These are phyloP conservation scores for Artibeus lituratus DNA, from an alignment of 2,797 vertebrate genomes.

Conservation along the genomic window DNA sequence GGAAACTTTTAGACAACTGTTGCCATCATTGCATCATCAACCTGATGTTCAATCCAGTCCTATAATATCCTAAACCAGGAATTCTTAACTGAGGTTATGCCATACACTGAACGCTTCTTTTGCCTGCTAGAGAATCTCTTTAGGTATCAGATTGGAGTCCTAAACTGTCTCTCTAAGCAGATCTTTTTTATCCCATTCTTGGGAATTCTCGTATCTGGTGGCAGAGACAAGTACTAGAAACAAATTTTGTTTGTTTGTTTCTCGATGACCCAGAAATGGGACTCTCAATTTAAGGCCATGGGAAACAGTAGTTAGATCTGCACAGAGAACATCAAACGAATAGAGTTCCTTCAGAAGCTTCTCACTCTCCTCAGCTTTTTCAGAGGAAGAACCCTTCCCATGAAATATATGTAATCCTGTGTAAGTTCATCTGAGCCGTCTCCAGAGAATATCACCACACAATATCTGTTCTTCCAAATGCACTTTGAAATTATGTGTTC, in stretches of 20 bases:
- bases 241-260: no score
- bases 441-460: conserved; percentile 90
- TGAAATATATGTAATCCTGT: conserved; percentile 90
- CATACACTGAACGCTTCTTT: conserved; percentile 89
- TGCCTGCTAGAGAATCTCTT: conserved; percentile 94
- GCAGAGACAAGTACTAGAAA: conserved; percentile 92
- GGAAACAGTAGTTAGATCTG: conserved; percentile 89
- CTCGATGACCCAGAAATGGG: conserved; percentile 95
- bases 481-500: conserved; percentile 90
- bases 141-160: conserved; percentile 89
- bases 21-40: conserved; percentile 88
- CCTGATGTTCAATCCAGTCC: conserved; percentile 91
- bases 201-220: conserved; percentile 87
- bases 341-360: conserved; percentile 90
- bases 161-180: conserved; percentile 92
- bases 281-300: conserved; percentile 92
- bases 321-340: conserved; percentile 88
- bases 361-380: conserved; percentile 86
- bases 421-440: conserved; percentile 90
- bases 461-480: conserved; percentile 89
- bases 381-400: conserved; percentile 83
- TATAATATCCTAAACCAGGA: conserved; percentile 93
- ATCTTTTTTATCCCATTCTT: conserved; percentile 93
- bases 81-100: conserved; percentile 91
- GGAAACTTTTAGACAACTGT: conserved; percentile 84